phyloP scores from a whole-genome alignment of 2,113 vertebrate species.

The Daboia siamensis region DNA sequence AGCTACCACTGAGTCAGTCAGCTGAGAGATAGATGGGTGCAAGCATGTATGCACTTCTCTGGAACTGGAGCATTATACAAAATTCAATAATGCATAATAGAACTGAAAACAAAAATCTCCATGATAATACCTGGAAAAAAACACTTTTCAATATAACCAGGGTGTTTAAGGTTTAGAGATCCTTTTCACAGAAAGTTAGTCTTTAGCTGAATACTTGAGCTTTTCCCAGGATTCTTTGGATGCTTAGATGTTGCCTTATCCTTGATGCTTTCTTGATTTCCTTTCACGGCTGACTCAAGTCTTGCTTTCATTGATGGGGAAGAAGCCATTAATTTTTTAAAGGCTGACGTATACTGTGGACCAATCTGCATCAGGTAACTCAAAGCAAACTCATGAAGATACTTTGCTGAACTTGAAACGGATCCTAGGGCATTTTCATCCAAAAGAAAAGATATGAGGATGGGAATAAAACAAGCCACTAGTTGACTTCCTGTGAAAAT shows the following conservation, averaged over 20 bases:
- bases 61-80: neutral
- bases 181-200: conserved; percentile 85
- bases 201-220: conserved; percentile 88
- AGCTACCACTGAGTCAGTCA: neutral
- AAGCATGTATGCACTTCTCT: neutral
- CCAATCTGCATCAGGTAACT: conserved; percentile 88
- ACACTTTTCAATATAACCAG: conserved; percentile 40
- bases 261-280: conserved; percentile 83
- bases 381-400: conserved; percentile 87
- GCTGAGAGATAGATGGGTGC: neutral
- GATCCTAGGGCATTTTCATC: conserved; percentile 87
- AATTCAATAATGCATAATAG: conserved; percentile 18
- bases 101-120: conserved; percentile 48
- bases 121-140: conserved; percentile 23
- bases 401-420: conserved; percentile 70
- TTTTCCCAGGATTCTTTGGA: conserved; percentile 68
- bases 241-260: conserved; percentile 70
- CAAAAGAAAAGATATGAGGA: conserved; percentile 91
- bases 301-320: conserved; percentile 85
- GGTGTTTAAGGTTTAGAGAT: conserved; percentile 28
- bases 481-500: conserved; percentile 76
- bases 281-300: conserved; percentile 86
- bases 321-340: conserved; percentile 82
- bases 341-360: conserved; percentile 80
- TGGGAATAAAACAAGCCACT: conserved; percentile 78